phyloP scores from a whole-genome alignment of 2,797 vertebrate species.

The Mus spretus region DNA sequence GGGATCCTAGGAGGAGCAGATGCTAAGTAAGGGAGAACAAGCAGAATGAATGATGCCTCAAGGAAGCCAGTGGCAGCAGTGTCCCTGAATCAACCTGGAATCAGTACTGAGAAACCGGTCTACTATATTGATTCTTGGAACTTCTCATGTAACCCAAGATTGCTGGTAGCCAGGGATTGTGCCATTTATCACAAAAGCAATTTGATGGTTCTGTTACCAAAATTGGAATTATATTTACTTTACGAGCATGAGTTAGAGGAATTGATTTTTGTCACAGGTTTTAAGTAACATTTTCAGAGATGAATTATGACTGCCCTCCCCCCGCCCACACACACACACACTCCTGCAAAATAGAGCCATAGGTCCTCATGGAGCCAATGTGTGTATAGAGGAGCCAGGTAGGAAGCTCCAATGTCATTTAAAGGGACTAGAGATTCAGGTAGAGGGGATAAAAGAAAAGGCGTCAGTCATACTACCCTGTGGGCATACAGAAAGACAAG shows the following conservation, averaged over 20 bases:
- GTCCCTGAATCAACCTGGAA: not conserved
- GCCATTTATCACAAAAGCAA: slow-evolving; percentile 40
- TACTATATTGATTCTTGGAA: slow-evolving; percentile 8
- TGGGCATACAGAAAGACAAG: not conserved
- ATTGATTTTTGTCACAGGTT: slow-evolving; percentile 47
- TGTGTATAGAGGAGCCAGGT: not conserved
- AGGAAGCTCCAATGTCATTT: not conserved
- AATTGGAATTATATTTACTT: slow-evolving; percentile 55
- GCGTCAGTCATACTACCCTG: not conserved
- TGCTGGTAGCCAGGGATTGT: not conserved
- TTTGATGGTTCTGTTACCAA: slow-evolving; percentile 62
- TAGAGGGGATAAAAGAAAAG: not conserved
- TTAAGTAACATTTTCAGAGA: slow-evolving; percentile 50
- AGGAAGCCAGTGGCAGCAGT: not conserved
- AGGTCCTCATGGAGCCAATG: not conserved
- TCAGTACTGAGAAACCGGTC: not conserved
- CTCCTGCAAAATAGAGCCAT: not conserved
- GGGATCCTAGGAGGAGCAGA: not conserved
- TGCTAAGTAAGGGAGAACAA: not conserved
- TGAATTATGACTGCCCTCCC: not conserved
- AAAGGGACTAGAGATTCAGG: not conserved
- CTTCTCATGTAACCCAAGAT: not conserved
- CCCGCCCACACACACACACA: not conserved
- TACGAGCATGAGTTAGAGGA: slow-evolving; percentile 9
- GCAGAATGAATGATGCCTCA: not conserved